Evolutionary conservation across 1,140 invertebrate genomes (phyloP).

Genomic region (Papilio glaucus): DNA sequence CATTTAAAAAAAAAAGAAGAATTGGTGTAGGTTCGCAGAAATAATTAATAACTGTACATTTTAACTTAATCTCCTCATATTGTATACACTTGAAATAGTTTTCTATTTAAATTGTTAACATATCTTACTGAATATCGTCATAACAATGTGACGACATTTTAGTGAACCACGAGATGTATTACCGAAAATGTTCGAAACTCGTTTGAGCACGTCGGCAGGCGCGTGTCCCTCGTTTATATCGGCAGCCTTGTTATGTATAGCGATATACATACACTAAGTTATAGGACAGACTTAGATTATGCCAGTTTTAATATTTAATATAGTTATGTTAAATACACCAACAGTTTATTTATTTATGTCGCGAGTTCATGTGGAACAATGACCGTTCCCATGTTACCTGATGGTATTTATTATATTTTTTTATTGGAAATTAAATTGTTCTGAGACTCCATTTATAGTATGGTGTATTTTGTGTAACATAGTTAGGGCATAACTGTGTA

Average conservation of each 20-base stretch:
- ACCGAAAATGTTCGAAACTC: not conserved
- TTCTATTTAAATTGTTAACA: too few relatives aligned
- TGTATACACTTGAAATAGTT: too few relatives aligned
- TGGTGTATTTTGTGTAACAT: conserved; percentile 1
- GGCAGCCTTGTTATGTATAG: not conserved
- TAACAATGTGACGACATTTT: not conserved
- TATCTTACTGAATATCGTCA: too few relatives aligned
- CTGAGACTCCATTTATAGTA: not conserved
- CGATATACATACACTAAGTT: not conserved
- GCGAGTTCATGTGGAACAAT: not conserved
- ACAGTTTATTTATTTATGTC: conserved; percentile 26
- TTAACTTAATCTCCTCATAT: too few relatives aligned
- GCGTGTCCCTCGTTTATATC: too few relatives aligned
- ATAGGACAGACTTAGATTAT: conserved; percentile 26
- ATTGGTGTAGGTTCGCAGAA: too few relatives aligned
- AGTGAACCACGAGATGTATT: not conserved
- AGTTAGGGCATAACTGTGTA: not conserved
- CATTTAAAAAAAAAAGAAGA: too few relatives aligned
- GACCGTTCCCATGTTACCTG: conserved; percentile 1
- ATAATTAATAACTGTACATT: too few relatives aligned
- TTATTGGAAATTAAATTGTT: not conserved
- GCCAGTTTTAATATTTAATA: conserved; percentile 35
- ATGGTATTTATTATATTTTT: conserved; percentile 3
- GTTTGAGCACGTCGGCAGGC: not conserved
- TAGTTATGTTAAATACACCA: conserved; percentile 32